Evolutionary conservation across 2,113 vertebrate species (phyloP), one percentile per base, ranked within the genome.

Genomic region (Cynoglossus semilaevis): DNA sequence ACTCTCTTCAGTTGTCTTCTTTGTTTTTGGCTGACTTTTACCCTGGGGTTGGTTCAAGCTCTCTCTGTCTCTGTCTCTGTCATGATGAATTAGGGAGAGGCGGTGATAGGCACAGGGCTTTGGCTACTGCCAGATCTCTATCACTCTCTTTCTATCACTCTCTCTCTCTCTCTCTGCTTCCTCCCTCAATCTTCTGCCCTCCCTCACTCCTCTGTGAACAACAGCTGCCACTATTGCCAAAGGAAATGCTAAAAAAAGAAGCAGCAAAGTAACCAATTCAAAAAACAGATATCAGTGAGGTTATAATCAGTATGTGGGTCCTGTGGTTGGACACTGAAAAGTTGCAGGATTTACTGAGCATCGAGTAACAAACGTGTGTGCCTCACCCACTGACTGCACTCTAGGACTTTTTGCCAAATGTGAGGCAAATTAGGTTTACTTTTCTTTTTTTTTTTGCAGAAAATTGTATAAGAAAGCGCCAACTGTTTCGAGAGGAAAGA

Each of bases 61-160:
- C 67, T 76, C 66, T 72, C 74, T 53, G 58, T 75, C 66, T 72
- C 74, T 53, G 58, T 75, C 50, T 74, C 69, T 63, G 84, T 84
- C 82, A 74, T 45, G 49, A 70, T 85, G 79, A 81, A 88, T 85
- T 54, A 79, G 72, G 72, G 82, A 55, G 51, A 81, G 81, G 81
- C 84, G 57, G 84, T 67, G 84, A 85, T 76, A 85, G 82, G 87
- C 84, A 82, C 82, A 59, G 75, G 44, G 14, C 69, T 66, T 65
- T 59, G 53, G 70, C 78, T 68, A 70, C 76, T 73, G 79, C 61
- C 15, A 69, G 46, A 73, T 72, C 77, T 75, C 83, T 82, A 67
- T 52, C 74, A 77, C 75, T 63, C 70, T 80, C 69, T 1, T 41
- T 66, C 64, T 52, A 47, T 49, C 50, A 9, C 79, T 53, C 52